Conservation (phyloP, 1,140 invertebrate species). For the Pachyrhynchus sulphureomaculatus region DNA sequence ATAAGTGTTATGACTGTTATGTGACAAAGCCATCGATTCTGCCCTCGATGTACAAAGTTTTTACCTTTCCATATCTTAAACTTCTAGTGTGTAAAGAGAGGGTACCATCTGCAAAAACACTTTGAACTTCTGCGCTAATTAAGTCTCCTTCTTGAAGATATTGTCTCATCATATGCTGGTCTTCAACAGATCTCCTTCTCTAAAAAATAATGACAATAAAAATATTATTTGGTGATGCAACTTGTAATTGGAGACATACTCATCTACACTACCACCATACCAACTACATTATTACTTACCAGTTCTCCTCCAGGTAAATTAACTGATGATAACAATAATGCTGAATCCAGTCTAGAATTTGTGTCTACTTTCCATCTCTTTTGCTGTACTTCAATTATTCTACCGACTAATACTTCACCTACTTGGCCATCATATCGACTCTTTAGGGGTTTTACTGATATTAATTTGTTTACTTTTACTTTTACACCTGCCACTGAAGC, state of each 20-base stretch:
- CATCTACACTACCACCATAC: too few species aligned
- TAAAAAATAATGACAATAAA: slow-evolving; percentile 51
- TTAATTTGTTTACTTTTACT: slow-evolving; percentile 92
- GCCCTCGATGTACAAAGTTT: too few species aligned
- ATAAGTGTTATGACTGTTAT: too few species aligned
- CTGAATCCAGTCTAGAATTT: slow-evolving; percentile 86
- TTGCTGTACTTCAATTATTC: slow-evolving; percentile 88
- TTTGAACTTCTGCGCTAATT: slow-evolving; percentile 97
- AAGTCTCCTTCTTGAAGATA: slow-evolving; percentile 96
- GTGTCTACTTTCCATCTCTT: slow-evolving; percentile 96
- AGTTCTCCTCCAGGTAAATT: slow-evolving; percentile 97
- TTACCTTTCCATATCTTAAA: slow-evolving; percentile 95
- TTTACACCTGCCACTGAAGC: slow-evolving; percentile 93
- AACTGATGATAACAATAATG: slow-evolving; percentile 87
- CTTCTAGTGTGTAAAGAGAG: slow-evolving; percentile 93
- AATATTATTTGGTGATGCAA: not conserved
- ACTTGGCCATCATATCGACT: slow-evolving; percentile 91
- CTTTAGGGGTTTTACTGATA: slow-evolving; percentile 88
- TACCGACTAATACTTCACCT: slow-evolving; percentile 94
- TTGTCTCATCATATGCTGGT: slow-evolving; percentile 95
- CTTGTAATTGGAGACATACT: too few species aligned
- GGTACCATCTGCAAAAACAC: slow-evolving; percentile 86
- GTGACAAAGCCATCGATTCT: too few species aligned
- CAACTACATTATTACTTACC: too few species aligned
- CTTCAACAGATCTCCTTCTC: slow-evolving; percentile 89